These are phyloP conservation scores for Sipha flava DNA, from an alignment of 1,140 invertebrate species.

Conservation along the genomic window DNA sequence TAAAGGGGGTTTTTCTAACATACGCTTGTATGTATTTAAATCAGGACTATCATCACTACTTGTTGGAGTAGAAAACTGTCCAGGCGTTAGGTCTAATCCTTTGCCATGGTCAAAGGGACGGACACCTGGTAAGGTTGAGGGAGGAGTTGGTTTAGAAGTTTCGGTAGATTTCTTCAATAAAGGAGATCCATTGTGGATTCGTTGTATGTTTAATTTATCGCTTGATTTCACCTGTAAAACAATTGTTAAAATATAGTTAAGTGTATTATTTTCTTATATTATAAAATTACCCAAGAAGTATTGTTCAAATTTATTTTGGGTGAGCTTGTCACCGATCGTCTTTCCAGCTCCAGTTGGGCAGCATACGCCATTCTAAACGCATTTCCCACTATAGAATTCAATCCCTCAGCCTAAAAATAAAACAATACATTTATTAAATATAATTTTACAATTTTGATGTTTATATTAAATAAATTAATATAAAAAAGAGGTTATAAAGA, in stretches of 20 bases:
- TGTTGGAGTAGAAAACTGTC: constrained; percentile 52
- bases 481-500: no score
- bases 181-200: constrained; percentile 4
- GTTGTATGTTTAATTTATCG: constrained; percentile 10
- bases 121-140: background rate
- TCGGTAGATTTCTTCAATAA: background rate
- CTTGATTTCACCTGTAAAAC: constrained; percentile 4
- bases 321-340: constrained; percentile 15
- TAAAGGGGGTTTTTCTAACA: constrained; percentile 69
- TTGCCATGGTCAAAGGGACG: constrained; percentile 12
- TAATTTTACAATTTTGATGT: no score
- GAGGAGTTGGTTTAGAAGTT: constrained; percentile 2
- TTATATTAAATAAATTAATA: no score
- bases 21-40: constrained; percentile 71
- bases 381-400: constrained; percentile 80
- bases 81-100: constrained; percentile 6
- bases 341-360: constrained; percentile 61
- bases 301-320: constrained; percentile 13
- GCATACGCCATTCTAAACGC: constrained; percentile 86
- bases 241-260: background rate
- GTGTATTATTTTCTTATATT: background rate
- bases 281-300: background rate
- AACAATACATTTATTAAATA: no score
- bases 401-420: constrained; percentile 68
- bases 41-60: constrained; percentile 81